Conservation (phyloP, 1,140 invertebrate genomes). For the Protaetia brevitarsis region DNA sequence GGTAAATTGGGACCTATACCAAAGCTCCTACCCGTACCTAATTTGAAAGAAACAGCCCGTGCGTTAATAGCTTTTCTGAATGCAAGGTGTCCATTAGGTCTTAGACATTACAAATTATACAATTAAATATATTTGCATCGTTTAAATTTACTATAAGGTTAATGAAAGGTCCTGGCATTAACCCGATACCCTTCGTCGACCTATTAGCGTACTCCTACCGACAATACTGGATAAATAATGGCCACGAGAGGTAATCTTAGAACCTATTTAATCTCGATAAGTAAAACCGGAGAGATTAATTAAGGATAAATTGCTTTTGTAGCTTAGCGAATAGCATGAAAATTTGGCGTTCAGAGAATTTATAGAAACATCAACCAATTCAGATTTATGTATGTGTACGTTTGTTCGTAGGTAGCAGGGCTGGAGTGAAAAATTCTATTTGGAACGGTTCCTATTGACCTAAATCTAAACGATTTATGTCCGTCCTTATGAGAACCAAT, state of each 20-base stretch:
- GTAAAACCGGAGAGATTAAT: constrained; percentile 10
- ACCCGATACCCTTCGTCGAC: constrained; percentile 12
- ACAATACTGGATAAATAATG: not conserved
- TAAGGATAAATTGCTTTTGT: not conserved
- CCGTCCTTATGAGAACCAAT: no score
- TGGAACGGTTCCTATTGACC: no score
- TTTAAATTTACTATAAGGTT: constrained; percentile 12
- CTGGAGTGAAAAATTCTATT: no score
- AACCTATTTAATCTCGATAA: not conserved
- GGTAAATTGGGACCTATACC: no score
- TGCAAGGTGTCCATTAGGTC: constrained; percentile 10
- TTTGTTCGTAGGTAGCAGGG: no score
- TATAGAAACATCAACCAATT: no score
- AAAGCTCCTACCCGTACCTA: no score
- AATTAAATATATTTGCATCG: constrained; percentile 14
- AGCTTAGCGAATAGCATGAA: not conserved
- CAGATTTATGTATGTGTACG: no score
- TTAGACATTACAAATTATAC: constrained; percentile 15
- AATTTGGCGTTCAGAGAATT: no score
- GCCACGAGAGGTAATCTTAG: not conserved
- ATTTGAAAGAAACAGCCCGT: no score
- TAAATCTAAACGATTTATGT: no score
- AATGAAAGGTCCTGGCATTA: constrained; percentile 5
- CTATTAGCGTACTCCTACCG: not conserved
- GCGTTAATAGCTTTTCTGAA: no score